Conservation (phyloP, 2,113 vertebrate genomes). For the Syngnathus typhle region DNA sequence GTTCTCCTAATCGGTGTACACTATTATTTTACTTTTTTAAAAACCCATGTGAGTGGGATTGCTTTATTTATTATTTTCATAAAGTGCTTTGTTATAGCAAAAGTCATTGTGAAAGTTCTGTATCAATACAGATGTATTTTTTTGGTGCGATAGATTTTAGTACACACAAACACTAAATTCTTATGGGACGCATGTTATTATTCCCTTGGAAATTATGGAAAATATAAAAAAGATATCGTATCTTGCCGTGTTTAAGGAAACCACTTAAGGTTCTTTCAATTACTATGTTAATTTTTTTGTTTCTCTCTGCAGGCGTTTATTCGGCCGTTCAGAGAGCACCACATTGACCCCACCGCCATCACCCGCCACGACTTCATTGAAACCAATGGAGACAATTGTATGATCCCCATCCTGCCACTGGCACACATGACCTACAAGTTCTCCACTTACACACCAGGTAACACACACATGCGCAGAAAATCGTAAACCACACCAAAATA, state of each 20-base stretch:
- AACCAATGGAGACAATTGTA: constrained; percentile 78
- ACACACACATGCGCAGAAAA: background rate
- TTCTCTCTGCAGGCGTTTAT: constrained; percentile 66
- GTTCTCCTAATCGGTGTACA: background rate
- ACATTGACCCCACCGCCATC: constrained; percentile 76
- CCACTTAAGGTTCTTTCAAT: background rate
- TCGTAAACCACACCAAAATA: background rate
- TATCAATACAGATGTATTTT: background rate
- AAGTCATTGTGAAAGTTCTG: too few relatives aligned
- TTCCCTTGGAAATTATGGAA: background rate
- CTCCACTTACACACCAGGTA: constrained; percentile 68
- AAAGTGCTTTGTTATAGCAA: too few relatives aligned
- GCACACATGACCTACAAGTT: constrained; percentile 72
- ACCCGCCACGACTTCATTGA: constrained; percentile 75
- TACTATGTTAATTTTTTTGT: background rate
- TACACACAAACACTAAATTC: background rate
- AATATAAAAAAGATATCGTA: background rate
- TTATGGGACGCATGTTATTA: background rate
- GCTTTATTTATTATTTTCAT: background rate
- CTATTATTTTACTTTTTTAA: background rate
- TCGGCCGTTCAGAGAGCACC: constrained; percentile 74
- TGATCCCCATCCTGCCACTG: constrained; percentile 73
- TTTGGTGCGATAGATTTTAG: background rate
- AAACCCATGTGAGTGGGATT: background rate
- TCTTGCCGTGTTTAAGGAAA: background rate